Evolutionary conservation across 2,888 invertebrate genomes (phyloP).

Genomic region (Spialia ferax): DNA sequence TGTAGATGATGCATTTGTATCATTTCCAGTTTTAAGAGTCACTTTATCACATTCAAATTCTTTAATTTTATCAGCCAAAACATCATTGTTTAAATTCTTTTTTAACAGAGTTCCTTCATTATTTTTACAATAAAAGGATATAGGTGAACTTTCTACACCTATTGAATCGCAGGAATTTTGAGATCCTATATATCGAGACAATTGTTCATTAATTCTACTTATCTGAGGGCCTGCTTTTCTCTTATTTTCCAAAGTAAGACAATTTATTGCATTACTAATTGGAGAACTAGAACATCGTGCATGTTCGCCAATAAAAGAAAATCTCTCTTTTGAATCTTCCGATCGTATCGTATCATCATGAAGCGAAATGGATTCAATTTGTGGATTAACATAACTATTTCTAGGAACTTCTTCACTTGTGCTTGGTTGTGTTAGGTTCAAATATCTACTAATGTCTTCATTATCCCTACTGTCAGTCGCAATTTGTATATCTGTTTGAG

Average conservation of each 20-base stretch:
- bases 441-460: slow-evolving; percentile 89
- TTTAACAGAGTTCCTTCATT: slow-evolving; percentile 68
- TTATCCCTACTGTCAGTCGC: slow-evolving; percentile 79
- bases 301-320: slow-evolving; percentile 4
- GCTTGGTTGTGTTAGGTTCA: slow-evolving; percentile 88
- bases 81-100: slow-evolving; percentile 78
- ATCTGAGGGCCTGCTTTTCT: slow-evolving; percentile 46
- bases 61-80: slow-evolving; percentile 75
- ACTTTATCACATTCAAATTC: slow-evolving; percentile 79
- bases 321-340: not conserved
- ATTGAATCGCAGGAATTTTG: slow-evolving; percentile 73
- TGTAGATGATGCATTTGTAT: slow-evolving; percentile 68
- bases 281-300: slow-evolving; percentile 26
- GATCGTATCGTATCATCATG: not conserved
- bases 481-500: slow-evolving; percentile 85
- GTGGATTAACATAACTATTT: slow-evolving; percentile 49
- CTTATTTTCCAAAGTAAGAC: slow-evolving; percentile 13
- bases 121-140: slow-evolving; percentile 82
- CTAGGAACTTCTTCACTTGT: slow-evolving; percentile 54
- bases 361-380: slow-evolving; percentile 20
- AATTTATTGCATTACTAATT: slow-evolving; percentile 8
- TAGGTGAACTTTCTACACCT: slow-evolving; percentile 70
- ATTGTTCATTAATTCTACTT: slow-evolving; percentile 53
- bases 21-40: slow-evolving; percentile 61
- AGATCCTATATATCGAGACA: slow-evolving; percentile 66